These are phyloP conservation scores for Excalfactoria chinensis DNA, from an alignment of 2,113 vertebrate species.

Conservation along the genomic window DNA sequence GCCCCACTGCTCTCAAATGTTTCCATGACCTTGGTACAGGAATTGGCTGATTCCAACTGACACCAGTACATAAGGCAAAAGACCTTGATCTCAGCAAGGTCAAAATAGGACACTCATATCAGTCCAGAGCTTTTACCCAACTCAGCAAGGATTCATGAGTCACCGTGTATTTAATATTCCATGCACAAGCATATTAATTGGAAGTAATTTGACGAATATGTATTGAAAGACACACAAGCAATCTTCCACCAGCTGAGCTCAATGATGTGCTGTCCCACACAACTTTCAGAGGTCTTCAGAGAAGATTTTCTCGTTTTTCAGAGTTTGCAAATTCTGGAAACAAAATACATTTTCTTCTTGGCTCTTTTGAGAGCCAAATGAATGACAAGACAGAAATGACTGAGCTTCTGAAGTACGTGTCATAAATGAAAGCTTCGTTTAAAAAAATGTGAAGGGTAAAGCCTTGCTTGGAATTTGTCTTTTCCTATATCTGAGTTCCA, in stretches of 20 bases:
- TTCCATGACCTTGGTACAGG: not conserved
- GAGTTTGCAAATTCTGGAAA: not conserved
- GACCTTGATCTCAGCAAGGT: not conserved
- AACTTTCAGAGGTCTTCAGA: not conserved
- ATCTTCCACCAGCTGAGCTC: fast-evolving
- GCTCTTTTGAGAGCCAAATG: not conserved
- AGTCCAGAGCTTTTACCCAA: not conserved
- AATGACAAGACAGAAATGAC: not conserved
- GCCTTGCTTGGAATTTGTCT: not conserved
- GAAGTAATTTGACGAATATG: not conserved
- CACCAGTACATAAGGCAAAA: not conserved
- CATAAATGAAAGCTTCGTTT: not conserved
- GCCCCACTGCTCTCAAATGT: fast-evolving
- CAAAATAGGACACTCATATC: not conserved
- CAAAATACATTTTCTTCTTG: not conserved
- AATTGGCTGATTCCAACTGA: not conserved
- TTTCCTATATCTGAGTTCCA: not conserved
- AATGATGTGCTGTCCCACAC: fast-evolving
- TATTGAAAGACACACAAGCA: fast-evolving
- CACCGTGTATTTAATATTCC: not conserved
- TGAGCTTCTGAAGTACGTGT: not conserved
- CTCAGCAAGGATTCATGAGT: not conserved
- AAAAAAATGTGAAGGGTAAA: not conserved
- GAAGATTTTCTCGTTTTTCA: not conserved
- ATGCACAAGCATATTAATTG: not conserved